Evolutionary conservation across 1,140 invertebrate genomes (phyloP).

Genomic region (Yoshiicerus persimilis): DNA sequence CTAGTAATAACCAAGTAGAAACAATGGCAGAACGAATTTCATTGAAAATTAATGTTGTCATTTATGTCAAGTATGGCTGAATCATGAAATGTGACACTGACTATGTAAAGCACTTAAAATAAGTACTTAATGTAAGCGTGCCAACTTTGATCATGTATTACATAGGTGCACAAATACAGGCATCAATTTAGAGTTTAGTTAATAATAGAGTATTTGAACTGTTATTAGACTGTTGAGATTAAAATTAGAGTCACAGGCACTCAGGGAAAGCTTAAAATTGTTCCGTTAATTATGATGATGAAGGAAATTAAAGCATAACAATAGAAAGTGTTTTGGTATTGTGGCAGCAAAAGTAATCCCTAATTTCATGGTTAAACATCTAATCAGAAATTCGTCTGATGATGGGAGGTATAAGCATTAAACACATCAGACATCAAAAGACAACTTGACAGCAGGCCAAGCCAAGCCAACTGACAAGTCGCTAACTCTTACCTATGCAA

Average conservation of each 20-base stretch:
- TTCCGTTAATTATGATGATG: conserved; percentile 18
- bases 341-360: not conserved
- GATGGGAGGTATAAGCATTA: not conserved
- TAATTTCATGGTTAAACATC: not conserved
- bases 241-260: not conserved
- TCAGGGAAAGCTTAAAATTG: not conserved
- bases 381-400: not conserved
- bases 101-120: not conserved
- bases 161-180: too few species aligned
- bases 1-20: not conserved
- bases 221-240: not conserved
- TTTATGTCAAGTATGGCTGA: not conserved
- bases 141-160: not conserved
- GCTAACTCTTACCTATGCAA: not conserved
- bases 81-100: not conserved
- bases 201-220: not conserved
- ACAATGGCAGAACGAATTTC: not conserved
- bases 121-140: not conserved
- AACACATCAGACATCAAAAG: not conserved
- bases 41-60: not conserved
- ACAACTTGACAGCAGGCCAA: not conserved
- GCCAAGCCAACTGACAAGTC: not conserved
- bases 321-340: conserved; percentile 5
- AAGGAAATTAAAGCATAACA: conserved; percentile 9
- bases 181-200: too few species aligned